Evolutionary conservation across 2,797 vertebrate species (phyloP).

Genomic region (Gymnoscopelus microlampas): DNA sequence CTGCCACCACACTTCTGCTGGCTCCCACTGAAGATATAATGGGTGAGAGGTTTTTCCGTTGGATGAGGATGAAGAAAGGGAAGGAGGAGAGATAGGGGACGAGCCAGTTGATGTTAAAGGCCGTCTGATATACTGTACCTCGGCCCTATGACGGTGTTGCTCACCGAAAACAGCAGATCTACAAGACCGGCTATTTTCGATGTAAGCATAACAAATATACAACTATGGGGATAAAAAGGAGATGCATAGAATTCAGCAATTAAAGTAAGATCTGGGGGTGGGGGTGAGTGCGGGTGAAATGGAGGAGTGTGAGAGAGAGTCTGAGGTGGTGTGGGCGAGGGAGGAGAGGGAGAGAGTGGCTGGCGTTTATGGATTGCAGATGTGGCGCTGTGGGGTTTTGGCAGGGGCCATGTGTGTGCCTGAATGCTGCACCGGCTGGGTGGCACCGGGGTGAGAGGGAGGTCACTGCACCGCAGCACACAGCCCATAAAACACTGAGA

Average conservation of each 20-base stretch:
- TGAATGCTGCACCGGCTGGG: slow-evolving; percentile 85
- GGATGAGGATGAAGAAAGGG: slow-evolving; percentile 75
- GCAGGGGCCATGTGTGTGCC: slow-evolving; percentile 78
- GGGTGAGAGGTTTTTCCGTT: slow-evolving; percentile 84
- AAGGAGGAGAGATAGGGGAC: slow-evolving; percentile 74
- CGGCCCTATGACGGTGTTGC: too few relatives aligned
- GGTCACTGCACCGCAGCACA: slow-evolving; percentile 84
- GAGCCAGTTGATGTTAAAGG: slow-evolving; percentile 59
- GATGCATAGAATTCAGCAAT: slow-evolving; percentile 63
- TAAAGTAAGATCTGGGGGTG: slow-evolving; percentile 65
- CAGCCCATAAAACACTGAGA: slow-evolving; percentile 81
- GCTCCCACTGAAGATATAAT: slow-evolving; percentile 80
- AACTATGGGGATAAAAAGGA: slow-evolving; percentile 64
- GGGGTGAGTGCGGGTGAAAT: slow-evolving; percentile 54
- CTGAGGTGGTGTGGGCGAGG: slow-evolving; percentile 73
- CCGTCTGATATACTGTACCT: too few relatives aligned
- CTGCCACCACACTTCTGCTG: slow-evolving; percentile 83
- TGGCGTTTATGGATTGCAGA: slow-evolving; percentile 90
- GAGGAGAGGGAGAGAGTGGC: slow-evolving; percentile 81
- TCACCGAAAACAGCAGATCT: too few relatives aligned
- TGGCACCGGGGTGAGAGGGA: slow-evolving; percentile 87
- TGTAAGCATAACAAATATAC: slow-evolving; percentile 56
- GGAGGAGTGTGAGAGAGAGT: slow-evolving; percentile 76
- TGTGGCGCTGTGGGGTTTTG: slow-evolving; percentile 87
- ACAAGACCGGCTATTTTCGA: too few relatives aligned